These are phyloP conservation scores for Watsonalla binaria DNA, from an alignment of 2,888 invertebrate genomes.

Conservation along the genomic window DNA sequence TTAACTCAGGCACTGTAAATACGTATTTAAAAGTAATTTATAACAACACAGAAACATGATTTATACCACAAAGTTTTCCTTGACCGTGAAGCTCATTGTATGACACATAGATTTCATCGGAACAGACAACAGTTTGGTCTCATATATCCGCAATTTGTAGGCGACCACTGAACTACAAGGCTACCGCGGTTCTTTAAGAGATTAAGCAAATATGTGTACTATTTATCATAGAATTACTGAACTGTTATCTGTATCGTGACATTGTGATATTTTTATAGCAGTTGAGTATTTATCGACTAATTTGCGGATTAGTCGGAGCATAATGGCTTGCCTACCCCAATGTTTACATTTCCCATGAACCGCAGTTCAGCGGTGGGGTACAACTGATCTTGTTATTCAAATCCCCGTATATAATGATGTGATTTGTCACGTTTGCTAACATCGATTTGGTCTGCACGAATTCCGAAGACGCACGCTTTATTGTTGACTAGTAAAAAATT, in stretches of 20 bases:
- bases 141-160: too few species aligned
- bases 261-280: slow-evolving; percentile 17
- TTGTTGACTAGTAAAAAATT: slow-evolving; percentile 9
- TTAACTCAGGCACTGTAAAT: too few species aligned
- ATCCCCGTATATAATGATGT: slow-evolving; percentile 63
- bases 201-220: not conserved
- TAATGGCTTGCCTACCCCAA: slow-evolving; percentile 41
- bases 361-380: slow-evolving; percentile 41
- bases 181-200: too few species aligned
- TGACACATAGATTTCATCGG: too few species aligned
- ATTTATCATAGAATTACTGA: not conserved
- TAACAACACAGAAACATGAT: too few species aligned
- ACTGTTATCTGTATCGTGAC: not conserved
- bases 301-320: slow-evolving; percentile 57
- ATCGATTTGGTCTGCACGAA: slow-evolving; percentile 49
- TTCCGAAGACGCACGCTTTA: slow-evolving; percentile 18
- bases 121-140: too few species aligned
- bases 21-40: too few species aligned
- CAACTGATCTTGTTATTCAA: slow-evolving; percentile 63
- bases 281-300: slow-evolving; percentile 55
- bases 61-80: too few species aligned
- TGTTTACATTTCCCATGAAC: slow-evolving; percentile 75
- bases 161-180: too few species aligned
- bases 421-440: slow-evolving; percentile 55
- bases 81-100: too few species aligned